Evolutionary conservation across 2,113 vertebrate genomes (phyloP), one percentile per base, ranked within the genome.

Genomic region (Ictidomys tridecemlineatus): DNA sequence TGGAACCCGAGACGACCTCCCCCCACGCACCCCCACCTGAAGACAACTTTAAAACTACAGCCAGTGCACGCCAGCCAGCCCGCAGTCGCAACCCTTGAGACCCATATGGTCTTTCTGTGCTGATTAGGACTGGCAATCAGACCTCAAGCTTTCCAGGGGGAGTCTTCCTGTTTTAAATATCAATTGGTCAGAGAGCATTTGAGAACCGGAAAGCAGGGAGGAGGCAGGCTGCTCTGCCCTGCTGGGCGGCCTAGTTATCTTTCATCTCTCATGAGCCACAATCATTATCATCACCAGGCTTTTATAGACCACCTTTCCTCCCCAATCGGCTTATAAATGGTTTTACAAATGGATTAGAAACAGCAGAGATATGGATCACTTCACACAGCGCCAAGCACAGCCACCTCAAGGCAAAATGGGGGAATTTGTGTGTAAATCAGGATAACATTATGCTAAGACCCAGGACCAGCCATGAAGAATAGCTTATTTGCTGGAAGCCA

Each of bases 291-390:
- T 26, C 37, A 10, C 63, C 73, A n/a, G 77, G 48, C 39, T 56
- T 80, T 82, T 28, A 34, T 4, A 65, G 73, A 67, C 85, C 78
- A 65, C 67, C 51, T 88, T 48, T n/a, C 90, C 74, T 94, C 65
- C 82, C 34, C 77, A 39, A 0, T 74, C 69, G 26, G 69, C 65
- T 80, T 56, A 42, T 30, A 65, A 85, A 58, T 28, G 91, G 45
- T 65, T 95, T 73, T 61, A 61, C 63, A 73, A 93, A 93, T 84
- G 83, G 69, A 89, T 77, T 89, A 94, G 95, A 94, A 61, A 85
- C 70, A 77, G 79, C 58, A 56, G 1, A 48, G 84, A 77, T 30
- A 77, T 5, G 78, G 78, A 70, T 91, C 85, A 28, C n/a, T 91
- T 82, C 89, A 69, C 95, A 53, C 61, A 34, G 89, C 56, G 73